Percentiles rank a stretch among this genome's conserved stretches.
These are phyloP conservation scores for Argyrosomus regius DNA, from an alignment of 2,797 vertebrate genomes.

Conservation along the genomic window DNA sequence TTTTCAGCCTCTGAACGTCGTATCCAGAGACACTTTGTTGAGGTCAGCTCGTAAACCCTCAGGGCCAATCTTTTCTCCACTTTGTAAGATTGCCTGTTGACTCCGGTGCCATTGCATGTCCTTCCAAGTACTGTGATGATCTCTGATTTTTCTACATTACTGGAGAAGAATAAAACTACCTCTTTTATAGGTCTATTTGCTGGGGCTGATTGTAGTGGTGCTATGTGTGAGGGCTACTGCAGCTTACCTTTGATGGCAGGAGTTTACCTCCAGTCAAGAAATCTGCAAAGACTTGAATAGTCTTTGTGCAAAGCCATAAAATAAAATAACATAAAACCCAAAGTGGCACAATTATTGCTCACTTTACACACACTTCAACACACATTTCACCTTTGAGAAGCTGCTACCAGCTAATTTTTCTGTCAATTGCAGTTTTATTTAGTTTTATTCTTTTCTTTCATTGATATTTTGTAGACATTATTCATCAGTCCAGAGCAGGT, in stretches of 20 bases:
- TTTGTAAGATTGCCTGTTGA: constrained; percentile 65
- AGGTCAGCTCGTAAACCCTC: constrained; percentile 50
- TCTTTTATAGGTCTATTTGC: constrained; percentile 52
- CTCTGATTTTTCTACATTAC: constrained; percentile 60
- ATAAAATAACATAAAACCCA: not conserved
- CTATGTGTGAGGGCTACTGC: constrained; percentile 8
- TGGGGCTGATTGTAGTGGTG: constrained; percentile 24
- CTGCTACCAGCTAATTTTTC: not conserved
- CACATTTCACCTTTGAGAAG: not conserved
- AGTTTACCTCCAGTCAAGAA: constrained; percentile 11
- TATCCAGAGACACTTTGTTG: constrained; percentile 16
- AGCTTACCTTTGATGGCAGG: constrained; percentile 22
- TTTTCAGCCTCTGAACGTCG: constrained; percentile 8
- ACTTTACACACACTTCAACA: not conserved
- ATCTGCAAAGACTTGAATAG: not conserved
- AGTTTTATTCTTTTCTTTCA: not conserved
- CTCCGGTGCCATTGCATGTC: constrained; percentile 16
- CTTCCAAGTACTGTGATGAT: constrained; percentile 4
- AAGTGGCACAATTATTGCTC: not conserved
- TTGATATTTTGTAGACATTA: not conserved
- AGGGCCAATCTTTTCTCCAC: constrained; percentile 54
- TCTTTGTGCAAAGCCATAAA: not conserved
- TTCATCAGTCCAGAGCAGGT: not conserved
- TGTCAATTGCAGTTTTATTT: not conserved
- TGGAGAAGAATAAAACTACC: constrained; percentile 51